Base-by-base conservation (phyloP, 1,140 invertebrate genomes). In the Drosophila navojoa region DNA sequence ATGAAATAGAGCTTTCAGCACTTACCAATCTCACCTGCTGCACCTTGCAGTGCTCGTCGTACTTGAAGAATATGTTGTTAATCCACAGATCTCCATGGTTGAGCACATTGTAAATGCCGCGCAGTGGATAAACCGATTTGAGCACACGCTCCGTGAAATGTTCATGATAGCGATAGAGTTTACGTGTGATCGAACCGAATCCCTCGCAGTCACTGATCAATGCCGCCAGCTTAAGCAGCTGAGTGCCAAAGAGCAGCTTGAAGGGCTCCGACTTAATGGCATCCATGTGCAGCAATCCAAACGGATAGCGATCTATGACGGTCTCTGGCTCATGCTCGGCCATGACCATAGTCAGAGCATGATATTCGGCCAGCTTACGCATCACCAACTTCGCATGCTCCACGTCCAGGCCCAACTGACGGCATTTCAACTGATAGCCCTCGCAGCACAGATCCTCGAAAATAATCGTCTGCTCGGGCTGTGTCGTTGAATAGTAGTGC, bases 71-170 rank as follows among this genome's bases (percentile, higher is more conserved):
- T 92, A 95, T 94, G 69, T 96, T 96, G 74, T 95, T 95, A 0
- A 94, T 90, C 95, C 95, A 95, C 5, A 93, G 92, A 81, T 95
- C 95, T 19, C 95, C 95, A 55, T 95, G 95, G 78, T 94, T 94
- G 7, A 95, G 91, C 4, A 95, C 94, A 69, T 93, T 93, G 57
- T 71, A 47, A 29, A 44, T 0, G 27, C 79, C 53, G 47, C 70
- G 44, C 15, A 90, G 32, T 0, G 90, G 90, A 59, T 90, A 90
- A 13, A 91, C 79, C 3, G 90, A 57, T 40, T 86, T 90, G 0
- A 91, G 57, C 0, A 91, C 77, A 19, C 82, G 67, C 6, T 89
- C 84, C 2, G 77, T 90, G 10, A 61, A 68, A 16, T 66, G 91
- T 32, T 58, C 89, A 38, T 63, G 91, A 91, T 77, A 92, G 69